Evolutionary conservation across 2,888 invertebrate genomes (phyloP).

Genomic region (Hedya salicella): DNA sequence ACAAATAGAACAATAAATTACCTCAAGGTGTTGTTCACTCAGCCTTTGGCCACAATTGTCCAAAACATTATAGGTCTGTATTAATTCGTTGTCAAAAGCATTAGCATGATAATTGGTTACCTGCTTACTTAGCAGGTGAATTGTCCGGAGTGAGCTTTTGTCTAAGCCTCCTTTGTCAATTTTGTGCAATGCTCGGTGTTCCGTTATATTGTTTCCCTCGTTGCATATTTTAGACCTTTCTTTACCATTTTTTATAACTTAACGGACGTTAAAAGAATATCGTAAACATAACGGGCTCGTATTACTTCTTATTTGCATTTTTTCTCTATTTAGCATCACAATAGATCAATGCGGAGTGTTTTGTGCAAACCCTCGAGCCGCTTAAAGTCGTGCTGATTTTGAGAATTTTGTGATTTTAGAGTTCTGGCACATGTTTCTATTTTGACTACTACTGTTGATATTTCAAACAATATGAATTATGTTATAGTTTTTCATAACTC

Average conservation of each 20-base stretch:
- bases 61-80: conserved; percentile 73
- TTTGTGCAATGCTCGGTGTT: conserved; percentile 68
- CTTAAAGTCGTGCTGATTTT: conserved; percentile 51
- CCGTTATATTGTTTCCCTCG: conserved; percentile 53
- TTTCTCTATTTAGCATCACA: conserved; percentile 71
- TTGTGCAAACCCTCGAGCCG: conserved; percentile 52
- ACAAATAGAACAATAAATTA: conserved; percentile 80
- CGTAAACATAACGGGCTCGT: conserved; percentile 77
- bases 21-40: conserved; percentile 77
- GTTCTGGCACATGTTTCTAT: conserved; percentile 64
- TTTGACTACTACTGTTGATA: conserved; percentile 66
- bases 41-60: conserved; percentile 77
- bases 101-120: conserved; percentile 83
- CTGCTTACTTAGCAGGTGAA: conserved; percentile 78
- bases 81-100: conserved; percentile 71
- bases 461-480: conserved; percentile 55
- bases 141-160: conserved; percentile 64
- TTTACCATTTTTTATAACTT: conserved; percentile 64
- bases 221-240: conserved; percentile 61
- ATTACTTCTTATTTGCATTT: conserved; percentile 69
- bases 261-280: conserved; percentile 71
- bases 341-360: conserved; percentile 63
- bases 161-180: conserved; percentile 64
- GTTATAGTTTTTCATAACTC: conserved; percentile 49
- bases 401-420: conserved; percentile 52